Conservation (phyloP, 2,113 vertebrate species). For the Channa argus region DNA sequence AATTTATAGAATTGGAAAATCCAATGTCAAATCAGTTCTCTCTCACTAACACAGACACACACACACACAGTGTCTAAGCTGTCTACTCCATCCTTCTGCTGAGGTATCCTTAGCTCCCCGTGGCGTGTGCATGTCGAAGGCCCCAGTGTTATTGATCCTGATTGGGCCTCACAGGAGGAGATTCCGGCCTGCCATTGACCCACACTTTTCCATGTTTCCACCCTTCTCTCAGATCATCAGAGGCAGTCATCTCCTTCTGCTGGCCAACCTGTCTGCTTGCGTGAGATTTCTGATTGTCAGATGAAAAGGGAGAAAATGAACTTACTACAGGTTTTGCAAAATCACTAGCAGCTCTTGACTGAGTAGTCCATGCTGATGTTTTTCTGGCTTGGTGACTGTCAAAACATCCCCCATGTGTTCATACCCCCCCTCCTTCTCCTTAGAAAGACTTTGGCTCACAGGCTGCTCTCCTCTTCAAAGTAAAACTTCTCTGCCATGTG, state of each 20-base stretch:
- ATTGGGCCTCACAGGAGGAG: constrained; percentile 83
- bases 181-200: constrained; percentile 80
- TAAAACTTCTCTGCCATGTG: constrained; percentile 82
- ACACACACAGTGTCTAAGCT: constrained; percentile 33
- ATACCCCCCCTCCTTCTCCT: constrained; percentile 41
- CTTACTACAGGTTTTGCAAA: constrained; percentile 67
- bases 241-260: constrained; percentile 65
- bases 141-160: constrained; percentile 81
- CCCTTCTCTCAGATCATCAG: constrained; percentile 76
- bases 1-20: constrained; percentile 39
- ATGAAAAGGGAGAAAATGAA: constrained; percentile 53
- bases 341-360: constrained; percentile 77
- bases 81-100: constrained; percentile 58
- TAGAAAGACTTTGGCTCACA: constrained; percentile 75
- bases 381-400: constrained; percentile 78
- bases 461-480: constrained; percentile 91
- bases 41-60: constrained; percentile 19
- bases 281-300: constrained; percentile 77
- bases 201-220: constrained; percentile 77
- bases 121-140: constrained; percentile 61
- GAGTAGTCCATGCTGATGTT: constrained; percentile 68
- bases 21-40: constrained; percentile 28
- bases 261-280: constrained; percentile 50
- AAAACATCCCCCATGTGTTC: constrained; percentile 71
- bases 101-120: constrained; percentile 61